phyloP scores from a whole-genome alignment of 2,113 vertebrate genomes.

The Cranoglanis bouderius region DNA sequence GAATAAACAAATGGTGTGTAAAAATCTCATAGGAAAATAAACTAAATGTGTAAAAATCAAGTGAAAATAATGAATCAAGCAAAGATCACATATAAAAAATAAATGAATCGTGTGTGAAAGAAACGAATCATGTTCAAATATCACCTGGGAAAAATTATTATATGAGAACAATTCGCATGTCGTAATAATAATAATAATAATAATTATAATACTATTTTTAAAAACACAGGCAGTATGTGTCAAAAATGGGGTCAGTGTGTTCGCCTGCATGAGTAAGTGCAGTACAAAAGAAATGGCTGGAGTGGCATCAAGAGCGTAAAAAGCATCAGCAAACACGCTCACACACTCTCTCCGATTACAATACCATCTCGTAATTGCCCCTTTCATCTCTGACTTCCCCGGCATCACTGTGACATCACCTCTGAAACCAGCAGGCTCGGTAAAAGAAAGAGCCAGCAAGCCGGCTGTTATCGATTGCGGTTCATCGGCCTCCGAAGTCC shows the following conservation, averaged over 20 bases:
- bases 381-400: constrained; percentile 69
- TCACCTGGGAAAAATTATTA: no score
- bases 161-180: no score
- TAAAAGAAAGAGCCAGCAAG: constrained; percentile 30
- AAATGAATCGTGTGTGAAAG: no score
- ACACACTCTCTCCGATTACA: constrained; percentile 22
- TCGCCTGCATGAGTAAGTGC: background rate
- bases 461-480: constrained; percentile 51
- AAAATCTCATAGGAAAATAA: no score
- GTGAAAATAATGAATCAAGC: no score
- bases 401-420: constrained; percentile 53
- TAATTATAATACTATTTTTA: no score
- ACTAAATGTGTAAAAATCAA: no score
- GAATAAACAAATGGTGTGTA: no score
- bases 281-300: background rate
- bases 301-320: background rate
- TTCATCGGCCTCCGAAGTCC: constrained; percentile 50
- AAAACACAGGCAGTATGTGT: no score
- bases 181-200: no score
- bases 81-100: no score
- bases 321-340: background rate
- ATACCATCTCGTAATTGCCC: constrained; percentile 64
- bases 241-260: background rate
- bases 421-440: constrained; percentile 61
- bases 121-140: no score